Base-by-base conservation (phyloP, 1,140 invertebrate species). In the Polypedilum pembai region DNA sequence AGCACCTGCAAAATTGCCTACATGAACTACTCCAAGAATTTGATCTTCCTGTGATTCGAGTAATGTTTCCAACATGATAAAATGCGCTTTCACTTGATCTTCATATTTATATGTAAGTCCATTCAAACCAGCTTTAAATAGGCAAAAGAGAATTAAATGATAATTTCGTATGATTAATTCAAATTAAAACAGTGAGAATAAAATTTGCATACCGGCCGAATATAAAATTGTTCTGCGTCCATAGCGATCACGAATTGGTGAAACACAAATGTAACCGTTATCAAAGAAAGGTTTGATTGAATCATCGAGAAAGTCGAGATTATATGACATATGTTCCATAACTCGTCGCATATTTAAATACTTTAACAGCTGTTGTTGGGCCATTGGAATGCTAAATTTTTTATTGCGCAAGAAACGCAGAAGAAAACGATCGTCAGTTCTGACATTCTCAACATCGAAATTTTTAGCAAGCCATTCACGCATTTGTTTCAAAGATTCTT, bases 341-440 rank as follows among this genome's bases (percentile, higher is more conserved):
- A 83, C 86, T 78, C 88, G 87, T 45, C 90, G 84, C 74, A 93
- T 85, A 77, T 89, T 89, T 73, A 94, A 85, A 80, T 93, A 94
- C 78, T 92, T 93, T 8, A 94, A 83, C 8, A 95, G 79, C 8
- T 88, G 89, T 78, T 92, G 88, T 78, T 93, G 88, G 0, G 92
- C 89, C 86, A 92, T 88, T 1, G 89, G 89, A 17, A 94, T 85
- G 77, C 89, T 90, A 83, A 89, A 94, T 80, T 94, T 94, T 79
- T 92, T 90, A 65, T 87, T 86, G 2, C 92, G 85, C 73, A 94
- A 83, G 78, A 94, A 94, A 56, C 91, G 84, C 45, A 94, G 82
- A 75, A 94, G 83, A 80, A 93, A 94, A 74, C 82, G 85, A 66
- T 88, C 86, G 82, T 94, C 92, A 88, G 85, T 85, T 76, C 88